phyloP scores from a whole-genome alignment of 2,797 vertebrate genomes.

The Antrozous pallidus region DNA sequence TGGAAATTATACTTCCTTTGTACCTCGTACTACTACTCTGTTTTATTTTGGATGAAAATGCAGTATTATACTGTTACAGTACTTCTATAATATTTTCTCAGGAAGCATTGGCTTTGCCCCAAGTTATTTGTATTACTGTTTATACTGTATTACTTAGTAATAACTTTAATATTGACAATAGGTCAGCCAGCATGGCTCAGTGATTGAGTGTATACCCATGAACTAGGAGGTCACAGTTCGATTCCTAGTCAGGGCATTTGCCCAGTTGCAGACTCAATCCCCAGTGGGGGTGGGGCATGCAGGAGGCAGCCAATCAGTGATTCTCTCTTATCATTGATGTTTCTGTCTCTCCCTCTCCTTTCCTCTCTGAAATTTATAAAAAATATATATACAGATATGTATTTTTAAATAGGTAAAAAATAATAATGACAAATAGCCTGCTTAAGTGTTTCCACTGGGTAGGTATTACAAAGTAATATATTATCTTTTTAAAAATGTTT shows the following conservation, averaged over 20 bases:
- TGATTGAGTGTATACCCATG: too few relatives aligned
- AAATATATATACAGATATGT: too few relatives aligned
- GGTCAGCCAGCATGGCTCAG: too few relatives aligned
- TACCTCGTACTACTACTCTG: background rate
- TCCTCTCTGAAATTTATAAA: too few relatives aligned
- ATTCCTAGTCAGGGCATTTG: too few relatives aligned
- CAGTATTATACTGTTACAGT: background rate
- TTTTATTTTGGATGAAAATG: conserved; percentile 46
- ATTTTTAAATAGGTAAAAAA: too few relatives aligned
- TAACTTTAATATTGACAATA: background rate
- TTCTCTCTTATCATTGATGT: too few relatives aligned
- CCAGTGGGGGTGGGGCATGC: too few relatives aligned
- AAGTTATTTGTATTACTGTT: background rate
- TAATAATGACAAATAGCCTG: conserved; percentile 25
- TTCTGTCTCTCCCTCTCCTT: too few relatives aligned
- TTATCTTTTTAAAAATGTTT: conserved; percentile 39
- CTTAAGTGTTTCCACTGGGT: conserved; percentile 16
- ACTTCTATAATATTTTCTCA: conserved; percentile 27
- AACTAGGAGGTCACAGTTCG: too few relatives aligned
- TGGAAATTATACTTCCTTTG: background rate
- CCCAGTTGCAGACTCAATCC: too few relatives aligned
- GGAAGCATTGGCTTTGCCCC: background rate
- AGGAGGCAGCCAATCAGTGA: too few relatives aligned
- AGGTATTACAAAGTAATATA: conserved; percentile 28
- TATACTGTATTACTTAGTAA: conserved; percentile 36